Conservation (phyloP, 2,888 invertebrate genomes). For the Heteropelma amictum region DNA sequence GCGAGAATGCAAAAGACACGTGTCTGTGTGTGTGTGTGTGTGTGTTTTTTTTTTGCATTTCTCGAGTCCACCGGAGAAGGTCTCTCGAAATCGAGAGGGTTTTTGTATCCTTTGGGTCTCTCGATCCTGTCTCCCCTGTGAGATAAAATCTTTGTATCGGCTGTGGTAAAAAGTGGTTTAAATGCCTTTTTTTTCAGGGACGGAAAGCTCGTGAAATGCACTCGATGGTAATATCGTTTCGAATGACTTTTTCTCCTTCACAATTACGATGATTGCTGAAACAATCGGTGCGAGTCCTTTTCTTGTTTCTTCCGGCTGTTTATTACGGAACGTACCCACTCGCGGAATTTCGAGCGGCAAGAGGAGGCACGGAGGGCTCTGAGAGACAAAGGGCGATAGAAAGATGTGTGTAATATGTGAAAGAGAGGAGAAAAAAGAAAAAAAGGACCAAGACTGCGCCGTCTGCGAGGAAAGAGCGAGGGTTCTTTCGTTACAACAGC, state of each 20-base stretch:
- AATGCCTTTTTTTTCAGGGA: neutral
- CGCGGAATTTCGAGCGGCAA: constrained; percentile 1
- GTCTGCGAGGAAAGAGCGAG: constrained; percentile 11
- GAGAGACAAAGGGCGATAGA: constrained; percentile 18
- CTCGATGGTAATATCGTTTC: neutral
- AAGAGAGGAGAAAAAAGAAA: constrained; percentile 13
- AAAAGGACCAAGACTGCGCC: neutral
- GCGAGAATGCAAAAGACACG: constrained; percentile 18
- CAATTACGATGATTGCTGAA: neutral
- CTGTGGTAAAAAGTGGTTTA: neutral
- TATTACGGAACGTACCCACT: constrained; percentile 7
- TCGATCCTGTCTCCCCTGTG: neutral
- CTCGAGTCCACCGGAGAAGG: constrained; percentile 21
- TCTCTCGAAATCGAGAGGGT: constrained; percentile 34
- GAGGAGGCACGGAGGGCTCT: neutral
- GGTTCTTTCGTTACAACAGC: constrained; percentile 23
- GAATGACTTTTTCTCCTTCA: no score
- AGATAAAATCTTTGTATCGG: constrained; percentile 33
- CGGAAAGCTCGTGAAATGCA: no score
- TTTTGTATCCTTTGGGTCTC: constrained; percentile 15
- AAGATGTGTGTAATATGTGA: constrained; percentile 18
- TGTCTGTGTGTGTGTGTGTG: no score
- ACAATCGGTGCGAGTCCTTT: neutral
- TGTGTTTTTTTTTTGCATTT: no score
- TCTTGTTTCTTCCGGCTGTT: neutral